Percentiles rank a stretch among this genome's conserved stretches.
Conservation (phyloP, 2,888 invertebrate species). For the Tryphoninae sp. region DNA sequence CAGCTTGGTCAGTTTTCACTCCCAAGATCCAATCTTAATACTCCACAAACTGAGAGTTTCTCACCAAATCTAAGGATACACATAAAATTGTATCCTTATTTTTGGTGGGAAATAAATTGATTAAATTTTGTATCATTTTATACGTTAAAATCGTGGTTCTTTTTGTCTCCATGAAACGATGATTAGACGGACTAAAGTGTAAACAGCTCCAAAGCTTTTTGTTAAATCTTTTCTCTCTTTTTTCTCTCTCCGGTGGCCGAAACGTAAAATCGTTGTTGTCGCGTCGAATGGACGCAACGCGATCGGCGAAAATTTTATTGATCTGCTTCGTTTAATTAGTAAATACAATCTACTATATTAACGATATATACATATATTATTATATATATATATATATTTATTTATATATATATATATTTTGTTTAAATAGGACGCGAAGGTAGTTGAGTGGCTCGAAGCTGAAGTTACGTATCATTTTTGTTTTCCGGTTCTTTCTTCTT, state of each 20-base stretch:
- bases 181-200: conserved; percentile 33
- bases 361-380: conserved; percentile 78
- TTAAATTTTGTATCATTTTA: conserved; percentile 52
- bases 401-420: conserved; percentile 54
- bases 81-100: conserved; percentile 37
- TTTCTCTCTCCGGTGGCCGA: conserved; percentile 18
- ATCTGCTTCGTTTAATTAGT: conserved; percentile 65
- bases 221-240: conserved; percentile 16
- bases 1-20: background rate
- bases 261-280: conserved; percentile 55
- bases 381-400: conserved; percentile 65
- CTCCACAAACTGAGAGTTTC: background rate
- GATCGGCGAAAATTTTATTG: conserved; percentile 50
- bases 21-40: background rate
- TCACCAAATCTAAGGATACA: background rate
- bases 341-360: conserved; percentile 77
- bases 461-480: conserved; percentile 60
- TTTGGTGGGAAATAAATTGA: conserved; percentile 24
- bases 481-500: conserved; percentile 44
- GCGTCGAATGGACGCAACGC: conserved; percentile 46
- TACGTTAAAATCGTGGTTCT: conserved; percentile 42
- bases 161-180: conserved; percentile 7
- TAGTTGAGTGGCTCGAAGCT: conserved; percentile 65
- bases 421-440: conserved; percentile 66
- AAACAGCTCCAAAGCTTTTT: conserved; percentile 23